Evolutionary conservation across 2,797 vertebrate genomes (phyloP).

Genomic region (Sylvilagus floridanus): DNA sequence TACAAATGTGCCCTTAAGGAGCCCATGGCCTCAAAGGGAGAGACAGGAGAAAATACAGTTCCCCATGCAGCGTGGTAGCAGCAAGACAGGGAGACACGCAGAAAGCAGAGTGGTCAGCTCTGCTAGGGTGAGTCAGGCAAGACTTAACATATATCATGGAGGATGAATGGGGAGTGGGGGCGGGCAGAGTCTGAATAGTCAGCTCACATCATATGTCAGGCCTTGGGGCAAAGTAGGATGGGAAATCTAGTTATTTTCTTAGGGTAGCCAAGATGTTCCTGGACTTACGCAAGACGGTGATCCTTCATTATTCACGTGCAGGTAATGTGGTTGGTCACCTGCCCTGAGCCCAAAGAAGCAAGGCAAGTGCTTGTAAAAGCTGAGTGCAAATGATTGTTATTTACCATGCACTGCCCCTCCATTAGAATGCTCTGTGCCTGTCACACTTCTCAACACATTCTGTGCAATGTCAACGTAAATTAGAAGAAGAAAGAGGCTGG

Average conservation of each 20-base stretch:
- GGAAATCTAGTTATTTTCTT: neutral
- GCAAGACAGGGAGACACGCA: neutral
- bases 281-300: fast-evolving
- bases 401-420: neutral
- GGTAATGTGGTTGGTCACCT: neutral
- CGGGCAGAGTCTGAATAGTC: neutral
- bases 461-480: neutral
- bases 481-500: neutral
- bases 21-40: neutral
- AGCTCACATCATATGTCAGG: neutral
- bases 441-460: neutral
- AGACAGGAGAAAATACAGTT: neutral
- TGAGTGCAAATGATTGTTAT: neutral
- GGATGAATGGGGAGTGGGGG: neutral
- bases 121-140: neutral
- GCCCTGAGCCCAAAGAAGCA: neutral
- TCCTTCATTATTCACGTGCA: neutral
- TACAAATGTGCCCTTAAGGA: neutral
- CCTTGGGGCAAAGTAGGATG: neutral
- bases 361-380: neutral
- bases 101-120: neutral
- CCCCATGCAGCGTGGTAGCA: neutral
- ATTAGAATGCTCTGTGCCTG: neutral
- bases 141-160: fast-evolving
- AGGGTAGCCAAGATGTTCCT: neutral